These are phyloP conservation scores for Diogma glabrata DNA, from an alignment of 2,888 invertebrate genomes.

Conservation along the genomic window DNA sequence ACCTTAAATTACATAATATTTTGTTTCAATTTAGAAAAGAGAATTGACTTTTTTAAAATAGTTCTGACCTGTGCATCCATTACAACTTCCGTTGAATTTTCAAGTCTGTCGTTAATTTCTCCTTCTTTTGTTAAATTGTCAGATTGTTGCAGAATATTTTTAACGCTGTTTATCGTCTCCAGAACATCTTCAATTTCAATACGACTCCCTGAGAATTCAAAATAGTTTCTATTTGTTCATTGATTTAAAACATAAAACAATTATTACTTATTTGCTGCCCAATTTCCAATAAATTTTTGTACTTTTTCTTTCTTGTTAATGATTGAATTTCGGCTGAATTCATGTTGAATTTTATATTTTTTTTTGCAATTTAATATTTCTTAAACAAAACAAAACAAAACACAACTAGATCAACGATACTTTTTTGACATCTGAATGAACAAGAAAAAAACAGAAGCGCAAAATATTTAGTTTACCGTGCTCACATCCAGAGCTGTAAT, in stretches of 20 bases:
- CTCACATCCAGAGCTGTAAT: too few species aligned
- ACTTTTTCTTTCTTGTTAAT: background rate
- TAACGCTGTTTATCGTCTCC: slow-evolving; percentile 27
- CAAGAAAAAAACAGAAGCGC: too few species aligned
- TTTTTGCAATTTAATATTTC: too few species aligned
- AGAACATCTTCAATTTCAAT: slow-evolving; percentile 28
- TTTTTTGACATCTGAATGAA: too few species aligned
- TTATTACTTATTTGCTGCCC: background rate
- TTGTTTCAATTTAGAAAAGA: too few species aligned
- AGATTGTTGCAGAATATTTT: slow-evolving; percentile 24
- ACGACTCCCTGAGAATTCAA: slow-evolving; percentile 27
- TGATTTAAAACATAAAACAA: background rate
- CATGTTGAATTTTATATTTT: too few species aligned
- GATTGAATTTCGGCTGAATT: background rate
- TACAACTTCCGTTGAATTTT: slow-evolving; percentile 32
- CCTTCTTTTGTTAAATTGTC: slow-evolving; percentile 25
- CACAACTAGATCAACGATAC: too few species aligned
- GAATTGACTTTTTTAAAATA: background rate
- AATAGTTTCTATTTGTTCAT: background rate
- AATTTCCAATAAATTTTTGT: background rate
- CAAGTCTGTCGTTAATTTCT: slow-evolving; percentile 25
- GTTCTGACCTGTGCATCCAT: slow-evolving; percentile 31
- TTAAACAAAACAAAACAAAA: too few species aligned
- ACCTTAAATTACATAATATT: too few species aligned
- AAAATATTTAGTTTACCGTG: too few species aligned